Evolutionary conservation across 2,888 invertebrate species (phyloP).

Genomic region (Oxytorus armatus): DNA sequence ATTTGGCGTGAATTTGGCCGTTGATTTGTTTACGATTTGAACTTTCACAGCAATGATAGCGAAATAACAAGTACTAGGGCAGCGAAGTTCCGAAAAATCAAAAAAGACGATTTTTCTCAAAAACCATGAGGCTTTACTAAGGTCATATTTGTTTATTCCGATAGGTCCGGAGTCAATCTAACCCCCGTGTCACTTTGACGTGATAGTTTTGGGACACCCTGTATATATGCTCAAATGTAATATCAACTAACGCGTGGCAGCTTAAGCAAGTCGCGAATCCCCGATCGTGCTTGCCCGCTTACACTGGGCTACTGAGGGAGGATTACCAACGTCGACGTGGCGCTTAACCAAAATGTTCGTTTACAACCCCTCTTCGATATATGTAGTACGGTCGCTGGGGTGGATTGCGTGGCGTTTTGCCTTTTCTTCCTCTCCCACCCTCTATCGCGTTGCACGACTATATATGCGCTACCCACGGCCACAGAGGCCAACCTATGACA

Average conservation of each 20-base stretch:
- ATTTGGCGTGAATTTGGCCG: no score
- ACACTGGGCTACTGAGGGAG: constrained; percentile 59
- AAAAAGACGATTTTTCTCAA: no score
- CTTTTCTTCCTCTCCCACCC: constrained; percentile 59
- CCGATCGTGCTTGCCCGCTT: constrained; percentile 36
- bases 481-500: constrained; percentile 80
- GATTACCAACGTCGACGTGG: constrained; percentile 60
- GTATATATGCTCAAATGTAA: constrained; percentile 61
- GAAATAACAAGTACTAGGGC: no score
- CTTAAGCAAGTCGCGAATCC: constrained; percentile 60
- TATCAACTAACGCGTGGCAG: constrained; percentile 67
- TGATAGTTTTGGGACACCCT: no score
- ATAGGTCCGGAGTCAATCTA: no score
- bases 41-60: no score
- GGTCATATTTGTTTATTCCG: no score
- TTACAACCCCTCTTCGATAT: constrained; percentile 57
- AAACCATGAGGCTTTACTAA: no score
- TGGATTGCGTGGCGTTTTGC: constrained; percentile 66
- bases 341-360: constrained; percentile 65
- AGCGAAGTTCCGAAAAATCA: no score
- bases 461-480: neutral
- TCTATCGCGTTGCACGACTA: constrained; percentile 42
- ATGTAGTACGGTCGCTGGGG: constrained; percentile 61
- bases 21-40: no score
- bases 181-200: no score